Base-by-base conservation (phyloP, 2,797 vertebrate species). In the Parauchenoglanis ngamensis region DNA sequence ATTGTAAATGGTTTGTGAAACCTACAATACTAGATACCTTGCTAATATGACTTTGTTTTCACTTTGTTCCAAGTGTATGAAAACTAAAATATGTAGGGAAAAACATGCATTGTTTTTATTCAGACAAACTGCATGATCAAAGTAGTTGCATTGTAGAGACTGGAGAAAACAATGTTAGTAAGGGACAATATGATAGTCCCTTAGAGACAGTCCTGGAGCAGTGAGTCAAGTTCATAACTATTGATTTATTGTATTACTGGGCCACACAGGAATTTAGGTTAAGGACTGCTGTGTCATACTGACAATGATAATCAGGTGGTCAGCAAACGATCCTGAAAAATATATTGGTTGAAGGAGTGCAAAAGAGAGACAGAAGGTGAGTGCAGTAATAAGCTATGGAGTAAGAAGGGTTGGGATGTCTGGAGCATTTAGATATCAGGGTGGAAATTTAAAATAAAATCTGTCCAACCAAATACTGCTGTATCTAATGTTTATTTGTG, bases 401-500 rank as follows among this genome's bases (percentile, higher is more conserved):
- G 35, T 46, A 40, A 44, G 57, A 44, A 35, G 23, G 78, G 35
- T 0, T 0, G 1, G 31, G 46, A 54, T 67, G 15, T 67, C 44
- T 7, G 10, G 46, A 52, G 8, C n/a, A 68, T 54, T 67, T 10
- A 1, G 25, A 21, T 19, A 82, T 19, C 4, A 68, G n/a, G 13
- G 1, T 31, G 6, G 23, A 10, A n/a, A 67, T 12, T 23, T 54
- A 7, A 73, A 76, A 84, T 75, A 84, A 87, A 63, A 75, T 63
- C 40, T 0, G 46, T 86, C 56, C 80, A 52, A 90, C 40, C 23
- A 65, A 65, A 84, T 19, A 13, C 15, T 93, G 92, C 93, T 92
- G 93, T 95, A 91, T 95, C 94, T 96, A 95, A 95, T 93, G 93
- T 94, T 95, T 96, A 96, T 96, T 95, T 95, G 94, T 93, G 90